Percentiles rank a stretch among this genome's conserved stretches.
These are phyloP conservation scores for Sandelia bainsii DNA, from an alignment of 2,797 vertebrate species.

Conservation along the genomic window DNA sequence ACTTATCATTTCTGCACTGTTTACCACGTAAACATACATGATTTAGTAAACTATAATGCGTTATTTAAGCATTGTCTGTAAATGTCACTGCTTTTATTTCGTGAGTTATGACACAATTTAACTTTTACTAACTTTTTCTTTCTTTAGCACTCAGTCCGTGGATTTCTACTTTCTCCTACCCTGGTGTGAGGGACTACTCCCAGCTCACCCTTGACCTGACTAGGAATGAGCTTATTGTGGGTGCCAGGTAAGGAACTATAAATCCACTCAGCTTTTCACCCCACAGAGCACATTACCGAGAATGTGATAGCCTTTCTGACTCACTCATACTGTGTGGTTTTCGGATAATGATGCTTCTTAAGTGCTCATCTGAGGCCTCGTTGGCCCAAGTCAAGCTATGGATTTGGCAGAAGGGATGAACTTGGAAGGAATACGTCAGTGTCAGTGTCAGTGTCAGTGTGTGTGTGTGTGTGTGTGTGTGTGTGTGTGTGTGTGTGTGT, in stretches of 20 bases:
- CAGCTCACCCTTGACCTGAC: conserved; percentile 96
- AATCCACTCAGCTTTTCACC: conserved; percentile 60
- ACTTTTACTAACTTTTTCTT: conserved; percentile 8
- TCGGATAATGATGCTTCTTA: conserved; percentile 63
- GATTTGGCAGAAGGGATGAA: conserved; percentile 47
- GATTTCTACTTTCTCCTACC: conserved; percentile 92
- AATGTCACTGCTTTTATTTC: conserved; percentile 38
- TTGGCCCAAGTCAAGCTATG: conserved; percentile 52
- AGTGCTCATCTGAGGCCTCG: conserved; percentile 53
- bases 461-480: background rate
- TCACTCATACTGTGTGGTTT: conserved; percentile 41
- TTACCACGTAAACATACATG: background rate
- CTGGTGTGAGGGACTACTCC: conserved; percentile 93
- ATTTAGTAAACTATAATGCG: too few species aligned
- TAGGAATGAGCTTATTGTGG: conserved; percentile 97
- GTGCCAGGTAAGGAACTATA: conserved; percentile 92
- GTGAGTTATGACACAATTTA: background rate
- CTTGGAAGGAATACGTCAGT: conserved; percentile 43
- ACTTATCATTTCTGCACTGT: background rate
- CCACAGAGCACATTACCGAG: conserved; percentile 50
- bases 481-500: background rate
- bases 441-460: background rate
- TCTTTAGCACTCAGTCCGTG: conserved; percentile 92
- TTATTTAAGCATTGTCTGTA: conserved; percentile 5
- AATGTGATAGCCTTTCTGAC: conserved; percentile 59